These are phyloP conservation scores for Drosophila prostipennis DNA, from an alignment of 2,888 invertebrate genomes.

Conservation along the genomic window DNA sequence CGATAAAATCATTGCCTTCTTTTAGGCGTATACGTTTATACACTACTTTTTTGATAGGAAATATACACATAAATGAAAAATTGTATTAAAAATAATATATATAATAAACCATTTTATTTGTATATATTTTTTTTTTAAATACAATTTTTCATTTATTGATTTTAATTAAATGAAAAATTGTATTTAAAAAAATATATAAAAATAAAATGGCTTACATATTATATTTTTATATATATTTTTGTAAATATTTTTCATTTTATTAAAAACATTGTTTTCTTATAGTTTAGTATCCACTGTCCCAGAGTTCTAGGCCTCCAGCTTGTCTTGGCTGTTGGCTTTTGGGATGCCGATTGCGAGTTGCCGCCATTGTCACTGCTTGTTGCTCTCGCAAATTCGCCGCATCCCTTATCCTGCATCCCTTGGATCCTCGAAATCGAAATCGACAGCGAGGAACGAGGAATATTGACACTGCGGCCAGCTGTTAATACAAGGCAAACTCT, in stretches of 20 bases:
- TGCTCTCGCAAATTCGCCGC: conserved; percentile 23
- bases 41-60: too few species aligned
- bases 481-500: conserved; percentile 48
- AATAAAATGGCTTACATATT: too few species aligned
- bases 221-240: too few species aligned
- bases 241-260: background rate
- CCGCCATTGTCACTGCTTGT: conserved; percentile 44
- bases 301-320: background rate
- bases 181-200: too few species aligned
- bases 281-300: conserved; percentile 2
- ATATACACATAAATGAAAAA: too few species aligned
- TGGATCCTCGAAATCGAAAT: conserved; percentile 3
- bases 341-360: conserved; percentile 9
- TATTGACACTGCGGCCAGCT: conserved; percentile 67
- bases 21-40: too few species aligned
- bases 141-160: too few species aligned
- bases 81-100: too few species aligned
- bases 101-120: too few species aligned
- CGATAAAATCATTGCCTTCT: too few species aligned
- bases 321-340: conserved; percentile 37
- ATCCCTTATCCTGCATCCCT: conserved; percentile 4
- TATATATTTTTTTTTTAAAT: too few species aligned
- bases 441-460: conserved; percentile 19
- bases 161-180: too few species aligned
- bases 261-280: background rate